Evolutionary conservation across 2,797 vertebrate genomes (phyloP), one percentile per base, ranked within the genome.

Genomic region (Hippoglossus hippoglossus): DNA sequence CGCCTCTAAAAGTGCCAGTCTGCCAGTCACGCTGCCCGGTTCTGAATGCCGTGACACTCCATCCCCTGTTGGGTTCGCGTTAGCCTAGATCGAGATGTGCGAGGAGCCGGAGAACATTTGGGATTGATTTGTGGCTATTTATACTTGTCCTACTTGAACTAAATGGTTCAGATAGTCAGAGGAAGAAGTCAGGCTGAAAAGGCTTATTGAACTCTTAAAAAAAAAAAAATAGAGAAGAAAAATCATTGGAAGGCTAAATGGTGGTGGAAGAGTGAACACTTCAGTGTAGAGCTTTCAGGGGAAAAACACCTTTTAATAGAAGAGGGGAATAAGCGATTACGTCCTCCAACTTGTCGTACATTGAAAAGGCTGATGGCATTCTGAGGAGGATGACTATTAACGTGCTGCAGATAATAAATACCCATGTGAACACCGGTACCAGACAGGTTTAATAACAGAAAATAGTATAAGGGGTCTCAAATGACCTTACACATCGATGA

Each of bases 41-140:
- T 77, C 79, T 80, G 77, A 79, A 81, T 69, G 83, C 78, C 50
- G 16, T 77, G 80, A 81, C 87, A 82, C 75, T 73, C 71, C 81
- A 86, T 88, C 85, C 91, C 93, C 93, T 71, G 80, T 85, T 91
- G 93, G 92, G 52, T 85, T 89, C 18, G 71, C n/a, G 44, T 69
- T 92, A 94, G 91, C 91, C 92, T 90, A 93, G 93, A 95, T 94
- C 73, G 84, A 94, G 90, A 92, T 83, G 85, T 88, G 87, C 68
- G 71, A 80, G 86, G 82, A 86, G 87, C 83, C 75, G 31, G 51
- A 80, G 87, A 92, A 86, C 91, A 92, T 93, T 91, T 77, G 84
- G 88, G 92, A 94, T 94, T 94, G 94, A 94, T 95, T 92, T 87
- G 84, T 72, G 83, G 81, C 93, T 95, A 95, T 95, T 95, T 95